Evolutionary conservation across 2,797 vertebrate species (phyloP).

Genomic region (Neosalanx taihuensis): DNA sequence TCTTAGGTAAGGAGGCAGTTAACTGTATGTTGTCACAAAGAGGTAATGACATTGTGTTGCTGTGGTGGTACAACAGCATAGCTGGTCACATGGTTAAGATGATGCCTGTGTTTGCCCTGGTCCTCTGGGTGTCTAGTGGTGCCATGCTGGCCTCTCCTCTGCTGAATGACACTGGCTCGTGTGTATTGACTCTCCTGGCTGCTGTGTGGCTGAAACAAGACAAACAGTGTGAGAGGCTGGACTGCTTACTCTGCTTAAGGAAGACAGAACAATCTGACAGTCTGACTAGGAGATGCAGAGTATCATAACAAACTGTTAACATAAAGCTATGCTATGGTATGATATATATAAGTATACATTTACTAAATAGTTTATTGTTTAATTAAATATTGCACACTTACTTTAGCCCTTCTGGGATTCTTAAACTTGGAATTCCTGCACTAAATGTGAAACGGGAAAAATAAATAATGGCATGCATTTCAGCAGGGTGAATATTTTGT

Average conservation of each 20-base stretch:
- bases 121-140: slow-evolving; percentile 48
- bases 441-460: slow-evolving; percentile 55
- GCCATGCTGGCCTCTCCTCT: slow-evolving; percentile 61
- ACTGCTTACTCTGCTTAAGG: slow-evolving; percentile 16
- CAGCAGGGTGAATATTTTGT: slow-evolving; percentile 70
- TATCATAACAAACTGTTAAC: too few relatives aligned
- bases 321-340: too few relatives aligned
- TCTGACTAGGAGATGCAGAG: background rate
- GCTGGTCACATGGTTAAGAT: background rate
- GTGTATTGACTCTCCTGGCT: slow-evolving; percentile 55
- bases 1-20: background rate
- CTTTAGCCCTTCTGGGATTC: slow-evolving; percentile 46
- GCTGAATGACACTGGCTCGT: slow-evolving; percentile 58
- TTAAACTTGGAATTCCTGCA: slow-evolving; percentile 55
- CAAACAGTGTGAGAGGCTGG: slow-evolving; percentile 50
- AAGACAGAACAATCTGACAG: background rate
- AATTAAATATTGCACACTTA: slow-evolving; percentile 27
- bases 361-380: background rate
- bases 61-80: background rate
- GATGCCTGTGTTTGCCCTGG: background rate
- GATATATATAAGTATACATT: too few relatives aligned
- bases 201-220: slow-evolving; percentile 54
- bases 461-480: slow-evolving; percentile 62
- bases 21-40: background rate
- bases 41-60: background rate